Evolutionary conservation across 2,888 invertebrate species (phyloP).

Genomic region (Malacosoma neustria): DNA sequence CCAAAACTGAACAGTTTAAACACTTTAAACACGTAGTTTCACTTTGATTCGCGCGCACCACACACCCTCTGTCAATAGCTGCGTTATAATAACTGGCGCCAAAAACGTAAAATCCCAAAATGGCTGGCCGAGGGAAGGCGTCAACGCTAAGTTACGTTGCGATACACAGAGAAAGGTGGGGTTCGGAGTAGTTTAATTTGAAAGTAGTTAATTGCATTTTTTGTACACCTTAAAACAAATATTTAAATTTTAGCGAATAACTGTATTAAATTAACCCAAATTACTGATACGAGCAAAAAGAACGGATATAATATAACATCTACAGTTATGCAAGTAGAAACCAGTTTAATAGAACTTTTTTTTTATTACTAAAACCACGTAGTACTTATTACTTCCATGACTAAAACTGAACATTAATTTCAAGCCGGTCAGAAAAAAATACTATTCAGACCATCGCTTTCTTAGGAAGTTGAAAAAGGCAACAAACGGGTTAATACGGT

Average conservation of each 20-base stretch:
- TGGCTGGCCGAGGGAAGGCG: conserved; percentile 4
- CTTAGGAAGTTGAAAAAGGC: no score
- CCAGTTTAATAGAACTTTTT: conserved; percentile 1
- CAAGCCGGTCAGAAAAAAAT: no score
- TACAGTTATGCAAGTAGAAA: no score
- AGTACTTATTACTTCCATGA: no score
- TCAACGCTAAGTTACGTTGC: not conserved
- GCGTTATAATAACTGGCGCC: not conserved
- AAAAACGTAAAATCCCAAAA: conserved; percentile 1
- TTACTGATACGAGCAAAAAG: not conserved
- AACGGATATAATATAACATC: not conserved
- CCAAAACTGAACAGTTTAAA: no score
- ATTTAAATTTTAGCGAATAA: conserved; percentile 11
- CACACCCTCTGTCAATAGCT: not conserved
- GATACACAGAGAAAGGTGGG: conserved; percentile 3
- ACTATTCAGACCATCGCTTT: no score
- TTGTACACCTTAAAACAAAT: conserved; percentile 6
- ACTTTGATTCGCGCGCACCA: not conserved
- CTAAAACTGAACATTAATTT: no score
- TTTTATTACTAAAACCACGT: no score
- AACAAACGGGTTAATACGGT: no score
- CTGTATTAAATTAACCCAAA: conserved; percentile 8
- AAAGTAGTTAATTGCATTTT: conserved; percentile 1
- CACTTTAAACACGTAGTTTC: not conserved
- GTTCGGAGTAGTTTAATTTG: conserved; percentile 1